Base-by-base conservation (phyloP, 1,140 invertebrate genomes). In the Nymphalis io region DNA sequence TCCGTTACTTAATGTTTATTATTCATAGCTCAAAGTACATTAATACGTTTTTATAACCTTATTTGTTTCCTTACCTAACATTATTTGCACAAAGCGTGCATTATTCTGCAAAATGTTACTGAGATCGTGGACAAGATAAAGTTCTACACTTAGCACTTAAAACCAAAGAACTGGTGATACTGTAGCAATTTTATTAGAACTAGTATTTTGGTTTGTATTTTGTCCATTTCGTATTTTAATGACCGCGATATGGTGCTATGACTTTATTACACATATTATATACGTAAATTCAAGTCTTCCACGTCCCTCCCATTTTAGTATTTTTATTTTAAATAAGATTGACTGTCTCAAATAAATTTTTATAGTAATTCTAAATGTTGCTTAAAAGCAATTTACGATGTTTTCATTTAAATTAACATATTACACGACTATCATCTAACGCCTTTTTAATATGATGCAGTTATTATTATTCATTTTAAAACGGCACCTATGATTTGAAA, bases 221-320 rank as follows among this genome's bases (percentile, higher is more conserved):
- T 38, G 68, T 64, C 68, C 10, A 5, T 70, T 70, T 13, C 60
- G 8, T 64, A 64, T 62, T 44, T 70, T 70, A 70, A 70, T 64
- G 68, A 46, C 5, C 33, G 38, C 42, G 48, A 46, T 51, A 55
- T 27, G 42, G 18, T 20, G 55, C 15, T 42, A 3, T 42, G 8
- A 39, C 15, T 40, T 59, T 39, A 59, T 59, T 58, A 38, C 27
- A 33, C 3, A 33, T 27, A 5, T 27, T 5, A 5, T 5, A 40
- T 16, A 39, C 0, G 20, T 15, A 38, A 21, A 21, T 20, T 8
- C 18, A 51, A 1, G 16, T 20, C 21, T 21, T 11, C 1, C 15
- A 8, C 16, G 42, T 51, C 18, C 16, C 11, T 21, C n/a, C 18
- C 4, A 15, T 12, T 12, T 55, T 27, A 55, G 0, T 11, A 55